Conservation (phyloP, 1,140 invertebrate genomes). For the Hyles vespertilio region DNA sequence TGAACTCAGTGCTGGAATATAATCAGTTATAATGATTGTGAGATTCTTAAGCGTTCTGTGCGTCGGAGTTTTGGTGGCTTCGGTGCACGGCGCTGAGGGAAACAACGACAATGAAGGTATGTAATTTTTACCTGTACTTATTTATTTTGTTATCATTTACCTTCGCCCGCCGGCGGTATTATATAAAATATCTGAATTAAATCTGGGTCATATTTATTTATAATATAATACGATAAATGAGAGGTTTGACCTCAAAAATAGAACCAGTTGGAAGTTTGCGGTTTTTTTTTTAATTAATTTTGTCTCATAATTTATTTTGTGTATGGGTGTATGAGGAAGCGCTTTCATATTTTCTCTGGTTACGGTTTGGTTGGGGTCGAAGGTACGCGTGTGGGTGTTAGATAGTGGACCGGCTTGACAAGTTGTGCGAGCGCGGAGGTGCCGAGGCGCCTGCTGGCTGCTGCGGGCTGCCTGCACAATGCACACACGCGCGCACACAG, state of each 20-base stretch:
- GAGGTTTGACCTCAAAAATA: slow-evolving; percentile 12
- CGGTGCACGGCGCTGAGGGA: slow-evolving; percentile 57
- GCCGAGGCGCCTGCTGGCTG: slow-evolving; percentile 1
- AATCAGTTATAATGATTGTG: slow-evolving; percentile 71
- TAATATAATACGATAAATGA: slow-evolving; percentile 6
- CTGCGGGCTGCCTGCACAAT: slow-evolving; percentile 20
- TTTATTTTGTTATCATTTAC: slow-evolving; percentile 34
- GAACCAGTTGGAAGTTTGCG: slow-evolving; percentile 3
- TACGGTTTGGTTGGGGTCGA: slow-evolving; percentile 11
- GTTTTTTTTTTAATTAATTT: slow-evolving; percentile 8
- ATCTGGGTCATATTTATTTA: slow-evolving; percentile 19
- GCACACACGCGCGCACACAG: slow-evolving; percentile 23
- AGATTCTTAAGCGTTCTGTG: slow-evolving; percentile 67
- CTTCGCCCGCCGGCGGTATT: slow-evolving; percentile 14
- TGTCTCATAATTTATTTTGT: not conserved
- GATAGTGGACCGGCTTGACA: slow-evolving; percentile 38
- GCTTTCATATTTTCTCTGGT: slow-evolving; percentile 8
- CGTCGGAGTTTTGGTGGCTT: slow-evolving; percentile 66
- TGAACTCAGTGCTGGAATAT: slow-evolving; percentile 58
- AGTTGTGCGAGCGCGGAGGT: slow-evolving; percentile 16
- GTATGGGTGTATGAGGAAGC: not conserved
- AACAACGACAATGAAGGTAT: slow-evolving; percentile 72
- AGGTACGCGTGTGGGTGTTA: slow-evolving; percentile 31
- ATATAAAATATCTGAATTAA: slow-evolving; percentile 2
- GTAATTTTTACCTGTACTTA: slow-evolving; percentile 41